phyloP scores from a whole-genome alignment of 1,140 invertebrate species.

The Macrobrachium nipponense region DNA sequence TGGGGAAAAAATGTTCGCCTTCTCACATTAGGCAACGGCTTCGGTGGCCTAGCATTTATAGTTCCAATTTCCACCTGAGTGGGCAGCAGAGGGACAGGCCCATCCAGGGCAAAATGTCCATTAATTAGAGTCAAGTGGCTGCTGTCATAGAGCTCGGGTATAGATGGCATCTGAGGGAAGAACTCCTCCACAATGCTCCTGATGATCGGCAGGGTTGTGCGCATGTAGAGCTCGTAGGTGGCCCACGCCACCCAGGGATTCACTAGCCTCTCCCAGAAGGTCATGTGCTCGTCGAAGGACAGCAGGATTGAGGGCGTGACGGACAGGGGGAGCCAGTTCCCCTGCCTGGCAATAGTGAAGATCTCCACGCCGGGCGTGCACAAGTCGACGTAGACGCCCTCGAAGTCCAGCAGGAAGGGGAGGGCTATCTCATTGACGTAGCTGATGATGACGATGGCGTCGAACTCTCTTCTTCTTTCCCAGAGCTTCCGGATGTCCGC shows the following conservation, averaged over 20 bases:
- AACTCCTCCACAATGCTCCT: too few species aligned
- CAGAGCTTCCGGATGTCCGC: constrained; percentile 26
- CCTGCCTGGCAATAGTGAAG: not conserved
- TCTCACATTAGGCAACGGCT: constrained; percentile 46
- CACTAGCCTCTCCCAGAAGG: constrained; percentile 71
- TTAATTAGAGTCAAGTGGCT: constrained; percentile 48
- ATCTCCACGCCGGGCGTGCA: constrained; percentile 52
- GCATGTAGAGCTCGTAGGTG: not conserved
- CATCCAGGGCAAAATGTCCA: constrained; percentile 49
- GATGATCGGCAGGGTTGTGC: not conserved
- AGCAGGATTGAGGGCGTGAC: constrained; percentile 75
- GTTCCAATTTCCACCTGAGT: constrained; percentile 52
- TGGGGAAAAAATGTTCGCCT: too few species aligned
- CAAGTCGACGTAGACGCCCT: constrained; percentile 45
- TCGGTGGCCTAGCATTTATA: constrained; percentile 29
- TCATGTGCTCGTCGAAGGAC: constrained; percentile 72
- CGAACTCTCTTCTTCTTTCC: constrained; percentile 18
- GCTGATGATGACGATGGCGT: constrained; percentile 43
- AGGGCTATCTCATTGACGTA: constrained; percentile 49
- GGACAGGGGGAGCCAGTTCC: constrained; percentile 70
- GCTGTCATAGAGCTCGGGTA: not conserved
- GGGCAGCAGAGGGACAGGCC: constrained; percentile 47
- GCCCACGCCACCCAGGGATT: not conserved
- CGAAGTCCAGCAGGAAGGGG: constrained; percentile 50
- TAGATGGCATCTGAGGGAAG: too few species aligned